Conservation (phyloP, 2,797 vertebrate genomes). For the Anisognathus igniventris region DNA sequence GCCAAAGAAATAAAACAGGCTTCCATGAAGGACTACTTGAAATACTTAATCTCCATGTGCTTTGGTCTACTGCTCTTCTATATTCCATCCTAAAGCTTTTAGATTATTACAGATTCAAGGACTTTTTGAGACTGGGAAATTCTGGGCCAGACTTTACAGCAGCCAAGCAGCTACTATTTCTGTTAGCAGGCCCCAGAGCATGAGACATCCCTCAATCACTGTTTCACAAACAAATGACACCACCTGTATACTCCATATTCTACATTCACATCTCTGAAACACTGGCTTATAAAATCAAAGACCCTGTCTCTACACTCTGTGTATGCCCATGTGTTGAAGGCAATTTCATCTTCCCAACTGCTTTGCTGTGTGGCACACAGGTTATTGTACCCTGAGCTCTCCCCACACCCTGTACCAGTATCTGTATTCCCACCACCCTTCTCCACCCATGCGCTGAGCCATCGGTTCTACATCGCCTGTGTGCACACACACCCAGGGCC, state of each 20-base stretch:
- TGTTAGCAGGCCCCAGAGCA: too few species aligned
- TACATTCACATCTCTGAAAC: not conserved
- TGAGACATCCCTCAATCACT: fast-evolving
- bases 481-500: fast-evolving
- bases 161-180: not conserved
- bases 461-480: fast-evolving
- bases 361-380: not conserved
- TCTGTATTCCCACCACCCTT: fast-evolving
- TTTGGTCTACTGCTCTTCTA: not conserved
- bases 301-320: not conserved
- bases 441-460: fast-evolving
- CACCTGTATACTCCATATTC: not conserved
- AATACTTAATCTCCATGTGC: not conserved
- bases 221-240: not conserved
- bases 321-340: too few species aligned
- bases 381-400: not conserved
- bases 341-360: too few species aligned
- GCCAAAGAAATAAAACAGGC: not conserved
- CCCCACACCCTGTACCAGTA: not conserved
- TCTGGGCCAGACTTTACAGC: not conserved
- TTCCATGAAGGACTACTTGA: not conserved
- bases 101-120: not conserved
- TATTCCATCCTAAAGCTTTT: not conserved
- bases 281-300: not conserved
- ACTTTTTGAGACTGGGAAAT: not conserved